These are phyloP conservation scores for Polyommatus icarus DNA, from an alignment of 2,888 invertebrate species.

Conservation along the genomic window DNA sequence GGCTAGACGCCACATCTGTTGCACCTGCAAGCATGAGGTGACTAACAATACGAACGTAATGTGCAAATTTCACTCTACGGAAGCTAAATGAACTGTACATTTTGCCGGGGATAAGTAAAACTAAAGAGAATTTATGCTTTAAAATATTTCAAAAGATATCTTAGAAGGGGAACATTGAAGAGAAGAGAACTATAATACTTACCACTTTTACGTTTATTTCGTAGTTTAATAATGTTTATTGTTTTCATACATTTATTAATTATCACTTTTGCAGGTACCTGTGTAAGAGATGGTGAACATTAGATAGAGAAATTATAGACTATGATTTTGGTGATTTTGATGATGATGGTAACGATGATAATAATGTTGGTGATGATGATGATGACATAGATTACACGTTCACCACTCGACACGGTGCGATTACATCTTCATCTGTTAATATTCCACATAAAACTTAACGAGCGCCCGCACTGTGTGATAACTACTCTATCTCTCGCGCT, in stretches of 20 bases:
- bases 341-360: not conserved
- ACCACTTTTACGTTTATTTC: no score
- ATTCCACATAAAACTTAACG: slow-evolving; percentile 5
- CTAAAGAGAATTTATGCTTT: not conserved
- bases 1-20: slow-evolving; percentile 9
- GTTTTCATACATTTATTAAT: no score
- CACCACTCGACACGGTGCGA: not conserved
- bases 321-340: not conserved
- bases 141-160: no score
- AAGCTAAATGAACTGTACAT: not conserved
- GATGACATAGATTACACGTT: not conserved
- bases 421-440: slow-evolving; percentile 13
- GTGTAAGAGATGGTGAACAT: no score
- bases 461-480: slow-evolving; percentile 11
- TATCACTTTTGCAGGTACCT: no score
- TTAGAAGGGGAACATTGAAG: no score
- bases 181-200: no score
- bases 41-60: not conserved
- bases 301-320: not conserved
- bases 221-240: no score
- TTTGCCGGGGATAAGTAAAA: not conserved
- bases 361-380: not conserved
- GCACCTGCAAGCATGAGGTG: not conserved
- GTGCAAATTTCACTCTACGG: not conserved
- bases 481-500: not conserved